phyloP scores from a whole-genome alignment of 35 echinoderm and acorn worm genomes.

The Apostichopus parvimensis region DNA sequence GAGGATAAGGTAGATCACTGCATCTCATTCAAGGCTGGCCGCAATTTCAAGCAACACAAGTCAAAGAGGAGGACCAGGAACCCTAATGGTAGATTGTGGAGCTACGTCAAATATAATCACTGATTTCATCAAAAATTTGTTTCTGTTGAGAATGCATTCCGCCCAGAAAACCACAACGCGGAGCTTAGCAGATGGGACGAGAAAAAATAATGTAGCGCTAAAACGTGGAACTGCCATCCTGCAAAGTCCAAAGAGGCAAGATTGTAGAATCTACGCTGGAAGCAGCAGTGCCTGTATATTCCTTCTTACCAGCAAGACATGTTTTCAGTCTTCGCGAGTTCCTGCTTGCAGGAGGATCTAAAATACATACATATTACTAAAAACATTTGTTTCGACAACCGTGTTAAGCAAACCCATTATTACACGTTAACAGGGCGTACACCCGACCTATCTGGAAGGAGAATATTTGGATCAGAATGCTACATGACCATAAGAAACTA shows the following conservation, averaged over 20 bases:
- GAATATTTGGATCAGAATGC: constrained; percentile 51
- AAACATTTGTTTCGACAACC: no score
- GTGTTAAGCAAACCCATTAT: constrained; percentile 33
- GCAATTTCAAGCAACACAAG: not conserved
- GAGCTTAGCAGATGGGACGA: constrained; percentile 54
- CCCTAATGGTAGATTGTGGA: constrained; percentile 35
- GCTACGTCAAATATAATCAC: constrained; percentile 11
- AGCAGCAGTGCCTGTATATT: no score
- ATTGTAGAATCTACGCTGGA: no score
- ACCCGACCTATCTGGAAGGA: constrained; percentile 41
- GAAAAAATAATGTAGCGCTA: not conserved
- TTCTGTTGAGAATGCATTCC: not conserved
- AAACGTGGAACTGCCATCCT: not conserved
- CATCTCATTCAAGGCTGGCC: constrained; percentile 26
- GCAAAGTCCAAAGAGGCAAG: no score
- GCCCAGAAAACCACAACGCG: constrained; percentile 36
- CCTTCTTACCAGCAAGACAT: no score
- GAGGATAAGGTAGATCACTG: not conserved
- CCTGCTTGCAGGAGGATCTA: not conserved
- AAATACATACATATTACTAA: no score
- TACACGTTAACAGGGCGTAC: constrained; percentile 25
- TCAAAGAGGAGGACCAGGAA: not conserved
- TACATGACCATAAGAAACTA: constrained; percentile 51
- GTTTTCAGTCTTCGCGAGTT: no score
- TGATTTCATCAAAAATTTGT: constrained; percentile 14